Base-by-base conservation (phyloP, 1,140 invertebrate genomes). In the Trichogramma pretiosum region DNA sequence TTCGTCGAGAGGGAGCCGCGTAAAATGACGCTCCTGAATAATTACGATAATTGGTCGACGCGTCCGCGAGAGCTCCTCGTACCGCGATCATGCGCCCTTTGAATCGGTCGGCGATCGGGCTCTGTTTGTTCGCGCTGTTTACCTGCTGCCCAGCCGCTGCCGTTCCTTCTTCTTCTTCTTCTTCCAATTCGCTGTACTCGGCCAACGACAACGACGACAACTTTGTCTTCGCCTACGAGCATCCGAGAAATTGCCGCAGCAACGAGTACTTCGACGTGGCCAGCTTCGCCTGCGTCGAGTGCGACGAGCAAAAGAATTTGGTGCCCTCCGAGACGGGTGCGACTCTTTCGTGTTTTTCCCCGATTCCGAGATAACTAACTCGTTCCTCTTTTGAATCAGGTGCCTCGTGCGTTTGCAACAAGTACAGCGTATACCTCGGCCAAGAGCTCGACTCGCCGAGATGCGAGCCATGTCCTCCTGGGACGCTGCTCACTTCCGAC, bases 251-350 rank as follows among this genome's bases (percentile, higher is more conserved):
- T 16, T 68, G 64, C 48, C 57, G 56, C 36, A 45, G 38, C 11
- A 53, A 60, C 32, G 62, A 67, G 50, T 64, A 65, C 53, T 72
- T 68, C 40, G 57, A 68, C 47, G 40, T 51, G 1, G 41, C 46
- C 9, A 52, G 46, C 1, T 55, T 72, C 13, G 53, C 56, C 5
- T 72, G 68, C 48, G 38, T 50, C 0, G 23, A 57, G 21, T 70
- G 69, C 42, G 56, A 67, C 50, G 19, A 28, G 4, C 49, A 54
- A 5, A 60, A 61, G 49, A 58, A 64, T 56, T 52, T 68, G 22
- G 54, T 57, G 42, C 57, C 63, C 8, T 63, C 65, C 2, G 30
- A 47, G 36, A 56, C 63, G 50, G 57, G 68, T 68, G 43, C 59
- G 64, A 45, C 40, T 24, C 23, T 39, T 17, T n/a, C n/a, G n/a